A percentile compares a stretch with the other conserved stretches of the same genome.
Evolutionary conservation across 2,797 vertebrate species (phyloP).

Genomic region (Diplodus sargus): DNA sequence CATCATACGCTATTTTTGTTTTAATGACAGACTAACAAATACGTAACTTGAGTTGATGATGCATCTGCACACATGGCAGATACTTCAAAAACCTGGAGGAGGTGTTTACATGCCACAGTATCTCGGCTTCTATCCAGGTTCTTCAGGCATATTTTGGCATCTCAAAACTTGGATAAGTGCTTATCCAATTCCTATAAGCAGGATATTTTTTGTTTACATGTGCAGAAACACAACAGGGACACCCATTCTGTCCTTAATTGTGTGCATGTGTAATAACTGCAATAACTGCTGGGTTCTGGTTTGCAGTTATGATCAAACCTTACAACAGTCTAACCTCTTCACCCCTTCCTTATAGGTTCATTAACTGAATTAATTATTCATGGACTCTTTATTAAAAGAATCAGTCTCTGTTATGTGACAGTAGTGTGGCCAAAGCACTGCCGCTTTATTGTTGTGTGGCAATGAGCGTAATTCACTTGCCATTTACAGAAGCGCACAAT

Average conservation of each 20-base stretch:
- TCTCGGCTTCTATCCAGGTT: not conserved
- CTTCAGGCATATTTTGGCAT: not conserved
- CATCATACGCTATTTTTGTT: not conserved
- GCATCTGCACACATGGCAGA: not conserved
- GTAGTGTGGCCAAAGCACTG: not conserved
- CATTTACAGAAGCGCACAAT: constrained; percentile 1
- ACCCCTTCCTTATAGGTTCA: not conserved
- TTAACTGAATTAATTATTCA: constrained; percentile 22
- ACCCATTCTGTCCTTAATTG: not conserved
- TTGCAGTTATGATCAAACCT: not conserved
- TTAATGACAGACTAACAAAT: not conserved
- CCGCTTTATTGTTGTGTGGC: not conserved
- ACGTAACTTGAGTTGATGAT: not conserved
- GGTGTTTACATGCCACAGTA: not conserved
- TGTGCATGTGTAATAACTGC: not conserved
- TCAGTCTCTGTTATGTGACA: constrained; percentile 11
- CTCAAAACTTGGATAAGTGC: not conserved
- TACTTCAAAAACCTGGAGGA: not conserved
- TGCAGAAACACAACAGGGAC: not conserved
- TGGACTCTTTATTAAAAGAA: constrained; percentile 26
- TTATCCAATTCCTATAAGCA: not conserved
- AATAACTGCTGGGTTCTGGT: not conserved
- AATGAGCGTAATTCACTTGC: not conserved
- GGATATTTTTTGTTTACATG: not conserved
- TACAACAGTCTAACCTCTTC: not conserved